A percentile compares a stretch with the other conserved stretches of the same genome.
These are phyloP conservation scores for Lepus americanus DNA, from an alignment of 2,113 vertebrate genomes.

Conservation along the genomic window DNA sequence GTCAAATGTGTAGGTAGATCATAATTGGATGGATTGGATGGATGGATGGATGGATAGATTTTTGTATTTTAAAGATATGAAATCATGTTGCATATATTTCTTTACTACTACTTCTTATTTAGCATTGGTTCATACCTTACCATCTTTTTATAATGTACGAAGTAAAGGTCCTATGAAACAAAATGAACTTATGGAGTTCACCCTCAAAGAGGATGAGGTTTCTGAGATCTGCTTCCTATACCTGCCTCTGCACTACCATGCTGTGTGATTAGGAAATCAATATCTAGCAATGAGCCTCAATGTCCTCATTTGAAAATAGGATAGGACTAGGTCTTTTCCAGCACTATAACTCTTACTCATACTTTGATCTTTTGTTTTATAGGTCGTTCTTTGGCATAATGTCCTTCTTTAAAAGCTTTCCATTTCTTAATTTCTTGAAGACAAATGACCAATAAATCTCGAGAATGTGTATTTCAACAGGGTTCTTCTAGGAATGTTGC, in stretches of 20 bases:
- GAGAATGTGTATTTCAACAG: constrained; percentile 35
- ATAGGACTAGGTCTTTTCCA: neutral
- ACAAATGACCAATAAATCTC: constrained; percentile 81
- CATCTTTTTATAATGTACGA: constrained; percentile 43
- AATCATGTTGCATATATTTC: neutral
- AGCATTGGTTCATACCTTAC: neutral
- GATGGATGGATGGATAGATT: neutral
- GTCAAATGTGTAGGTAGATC: neutral
- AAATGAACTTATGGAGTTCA: neutral
- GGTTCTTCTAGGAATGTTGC: constrained; percentile 51
- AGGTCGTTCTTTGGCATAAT: constrained; percentile 80
- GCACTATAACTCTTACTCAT: neutral
- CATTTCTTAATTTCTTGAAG: constrained; percentile 78
- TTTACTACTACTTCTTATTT: constrained; percentile 3
- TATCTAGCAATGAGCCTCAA: neutral
- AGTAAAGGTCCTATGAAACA: neutral
- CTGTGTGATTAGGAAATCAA: neutral
- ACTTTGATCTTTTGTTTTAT: constrained; percentile 68
- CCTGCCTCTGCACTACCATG: neutral
- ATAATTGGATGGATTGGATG: too few relatives aligned
- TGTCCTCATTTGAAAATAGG: constrained; percentile 53
- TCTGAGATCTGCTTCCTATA: neutral
- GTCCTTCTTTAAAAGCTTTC: constrained; percentile 80
- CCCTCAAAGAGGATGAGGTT: neutral
- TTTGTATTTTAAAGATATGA: constrained; percentile 47